A percentile compares a stretch with the other conserved stretches of the same genome.
phyloP scores from a whole-genome alignment of 2,797 vertebrate species.

The Anabas testudineus region DNA sequence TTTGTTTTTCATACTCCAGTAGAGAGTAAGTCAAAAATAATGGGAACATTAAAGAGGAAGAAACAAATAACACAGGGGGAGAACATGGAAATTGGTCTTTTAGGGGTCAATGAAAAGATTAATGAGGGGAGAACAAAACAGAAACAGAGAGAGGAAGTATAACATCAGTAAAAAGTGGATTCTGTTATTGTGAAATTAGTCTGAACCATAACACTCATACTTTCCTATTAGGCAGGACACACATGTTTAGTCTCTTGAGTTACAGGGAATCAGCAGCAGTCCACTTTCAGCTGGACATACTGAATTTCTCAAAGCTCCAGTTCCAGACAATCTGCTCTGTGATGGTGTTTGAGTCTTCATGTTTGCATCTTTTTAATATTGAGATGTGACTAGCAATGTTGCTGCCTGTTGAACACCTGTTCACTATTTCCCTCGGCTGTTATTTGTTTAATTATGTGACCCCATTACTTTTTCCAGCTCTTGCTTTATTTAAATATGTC shows the following conservation, averaged over 20 bases:
- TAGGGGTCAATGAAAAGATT: conserved; percentile 32
- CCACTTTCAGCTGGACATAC: neutral
- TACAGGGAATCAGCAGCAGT: conserved; percentile 18
- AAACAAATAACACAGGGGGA: conserved; percentile 9
- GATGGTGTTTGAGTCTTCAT: neutral
- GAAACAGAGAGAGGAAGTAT: conserved; percentile 28
- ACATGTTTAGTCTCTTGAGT: conserved; percentile 44
- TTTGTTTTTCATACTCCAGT: neutral
- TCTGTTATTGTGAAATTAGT: conserved; percentile 46
- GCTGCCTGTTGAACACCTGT: conserved; percentile 48
- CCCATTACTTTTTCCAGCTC: conserved; percentile 30
- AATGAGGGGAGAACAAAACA: conserved; percentile 28
- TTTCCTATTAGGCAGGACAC: conserved; percentile 29
- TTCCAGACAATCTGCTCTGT: neutral
- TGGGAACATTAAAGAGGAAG: neutral
- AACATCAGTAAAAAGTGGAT: conserved; percentile 8
- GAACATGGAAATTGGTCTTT: neutral
- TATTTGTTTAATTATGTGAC: conserved; percentile 45
- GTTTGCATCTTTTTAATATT: conserved; percentile 3
- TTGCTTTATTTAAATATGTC: conserved; percentile 43
- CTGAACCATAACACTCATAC: conserved; percentile 40
- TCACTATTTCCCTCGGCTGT: conserved; percentile 20
- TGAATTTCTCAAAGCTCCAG: neutral
- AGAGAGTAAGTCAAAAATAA: conserved; percentile 15
- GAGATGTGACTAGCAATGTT: neutral